Evolutionary conservation across 2,113 vertebrate genomes (phyloP), one percentile per base, ranked within the genome.

Genomic region (Columbina picui): DNA sequence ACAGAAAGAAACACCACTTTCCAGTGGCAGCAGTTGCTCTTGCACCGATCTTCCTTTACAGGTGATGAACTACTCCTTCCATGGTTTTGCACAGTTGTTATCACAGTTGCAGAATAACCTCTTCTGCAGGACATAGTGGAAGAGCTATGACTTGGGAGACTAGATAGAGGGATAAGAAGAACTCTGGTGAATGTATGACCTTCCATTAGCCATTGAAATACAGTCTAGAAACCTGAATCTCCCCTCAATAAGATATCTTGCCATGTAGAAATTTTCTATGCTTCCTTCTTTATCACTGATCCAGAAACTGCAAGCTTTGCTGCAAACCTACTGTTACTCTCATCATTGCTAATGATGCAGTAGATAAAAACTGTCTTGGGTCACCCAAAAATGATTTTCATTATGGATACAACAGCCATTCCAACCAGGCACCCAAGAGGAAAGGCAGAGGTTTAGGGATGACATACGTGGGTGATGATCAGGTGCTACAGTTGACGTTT

Each of bases 401-500:
- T 27, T n/a, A 21, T 14, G 56, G 45, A 12, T 60, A 11, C 34
- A 55, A 34, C 7, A 55, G 14, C 25, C 45, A 55, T 12, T 6
- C 34, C n/a, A 43, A 25, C 9, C 50, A 63, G 25, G 38, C 14
- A 73, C 27, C 18, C 39, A 5, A 19, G 17, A 68, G 9, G 75
- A 52, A 60, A 78, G 18, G 17, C 45, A 85, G 14, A 30, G 45
- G 23, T 47, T 56, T 50, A 52, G 16, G n/a, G 32, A 8, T 55
- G 60, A 32, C 41, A 6, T 4, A 14, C 17, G 34, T 3, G 9
- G 39, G 7, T 45, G 38, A 53, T 19, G 25, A 21, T 10, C 23
- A 52, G 26, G 14, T 59, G 15, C 18, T 32, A 4, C 4, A 19
- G 9, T 6, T 56, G 47, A 79, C 0, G 0, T 84, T 63, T 41